Conservation (phyloP, 2,797 vertebrate species). For the Chelonia mydas region DNA sequence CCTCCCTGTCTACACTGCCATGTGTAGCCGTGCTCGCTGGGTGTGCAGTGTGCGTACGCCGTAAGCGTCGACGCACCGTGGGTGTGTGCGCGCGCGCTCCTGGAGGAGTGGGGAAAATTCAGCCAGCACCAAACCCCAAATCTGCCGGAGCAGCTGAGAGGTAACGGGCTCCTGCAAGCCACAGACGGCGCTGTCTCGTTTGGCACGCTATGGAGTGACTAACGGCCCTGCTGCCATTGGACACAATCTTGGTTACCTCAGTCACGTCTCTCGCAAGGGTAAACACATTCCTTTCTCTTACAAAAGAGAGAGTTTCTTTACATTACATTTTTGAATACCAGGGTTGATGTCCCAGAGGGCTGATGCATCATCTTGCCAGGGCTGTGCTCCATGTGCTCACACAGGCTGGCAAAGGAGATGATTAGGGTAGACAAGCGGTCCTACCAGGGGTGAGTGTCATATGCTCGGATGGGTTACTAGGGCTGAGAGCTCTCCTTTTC, state of each 20-base stretch:
- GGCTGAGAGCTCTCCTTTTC: neutral
- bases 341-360: neutral
- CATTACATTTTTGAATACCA: neutral
- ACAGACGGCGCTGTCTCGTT: neutral
- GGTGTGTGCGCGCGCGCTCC: too few species aligned
- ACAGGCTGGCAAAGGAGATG: neutral
- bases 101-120: neutral
- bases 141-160: neutral
- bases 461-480: rapidly evolving
- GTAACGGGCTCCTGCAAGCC: neutral
- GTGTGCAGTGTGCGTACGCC: rapidly evolving
- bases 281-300: neutral
- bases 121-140: neutral
- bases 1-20: neutral
- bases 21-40: neutral
- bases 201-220: neutral
- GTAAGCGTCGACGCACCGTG: neutral
- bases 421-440: neutral
- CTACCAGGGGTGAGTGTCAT: too few species aligned
- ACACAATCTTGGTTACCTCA: rapidly evolving
- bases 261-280: neutral
- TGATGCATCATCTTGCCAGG: neutral
- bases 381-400: neutral
- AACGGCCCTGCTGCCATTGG: neutral
- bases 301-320: neutral